Percentiles rank a stretch among this genome's conserved stretches.
These are phyloP conservation scores for Zosterops pallidus DNA, from an alignment of 2,113 vertebrate genomes.

Conservation along the genomic window DNA sequence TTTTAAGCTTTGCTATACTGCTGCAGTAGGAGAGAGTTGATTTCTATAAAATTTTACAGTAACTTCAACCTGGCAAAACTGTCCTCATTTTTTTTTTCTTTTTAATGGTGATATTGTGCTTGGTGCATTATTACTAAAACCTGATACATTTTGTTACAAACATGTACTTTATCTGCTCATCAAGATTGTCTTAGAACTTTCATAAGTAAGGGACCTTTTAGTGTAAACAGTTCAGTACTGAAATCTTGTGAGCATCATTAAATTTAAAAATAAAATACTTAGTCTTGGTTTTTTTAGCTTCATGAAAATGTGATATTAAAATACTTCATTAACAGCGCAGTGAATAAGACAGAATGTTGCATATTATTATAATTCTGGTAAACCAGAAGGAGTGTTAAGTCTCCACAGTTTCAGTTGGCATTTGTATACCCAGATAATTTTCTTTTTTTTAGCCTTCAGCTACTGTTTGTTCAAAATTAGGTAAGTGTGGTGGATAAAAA, in stretches of 20 bases:
- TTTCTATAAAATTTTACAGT: neutral
- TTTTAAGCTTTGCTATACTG: neutral
- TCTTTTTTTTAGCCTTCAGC: neutral
- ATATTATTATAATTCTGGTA: neutral
- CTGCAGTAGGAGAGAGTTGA: neutral
- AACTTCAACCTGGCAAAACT: neutral
- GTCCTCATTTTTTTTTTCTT: neutral
- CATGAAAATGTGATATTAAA: neutral
- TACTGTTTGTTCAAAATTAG: neutral
- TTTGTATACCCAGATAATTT: neutral
- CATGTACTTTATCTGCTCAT: rapidly evolving
- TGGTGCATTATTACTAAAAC: neutral
- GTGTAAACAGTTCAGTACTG: neutral
- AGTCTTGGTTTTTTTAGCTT: neutral
- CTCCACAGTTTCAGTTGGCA: neutral
- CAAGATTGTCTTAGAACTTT: neutral
- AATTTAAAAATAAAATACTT: neutral
- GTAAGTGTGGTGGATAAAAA: neutral
- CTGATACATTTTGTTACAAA: neutral
- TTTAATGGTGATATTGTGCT: neutral
- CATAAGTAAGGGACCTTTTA: neutral
- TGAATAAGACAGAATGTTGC: neutral
- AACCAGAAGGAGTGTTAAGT: neutral
- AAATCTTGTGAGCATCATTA: neutral
- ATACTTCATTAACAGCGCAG: neutral